Conservation (phyloP, 2,888 invertebrate genomes). For the Chloromyia formosa region DNA sequence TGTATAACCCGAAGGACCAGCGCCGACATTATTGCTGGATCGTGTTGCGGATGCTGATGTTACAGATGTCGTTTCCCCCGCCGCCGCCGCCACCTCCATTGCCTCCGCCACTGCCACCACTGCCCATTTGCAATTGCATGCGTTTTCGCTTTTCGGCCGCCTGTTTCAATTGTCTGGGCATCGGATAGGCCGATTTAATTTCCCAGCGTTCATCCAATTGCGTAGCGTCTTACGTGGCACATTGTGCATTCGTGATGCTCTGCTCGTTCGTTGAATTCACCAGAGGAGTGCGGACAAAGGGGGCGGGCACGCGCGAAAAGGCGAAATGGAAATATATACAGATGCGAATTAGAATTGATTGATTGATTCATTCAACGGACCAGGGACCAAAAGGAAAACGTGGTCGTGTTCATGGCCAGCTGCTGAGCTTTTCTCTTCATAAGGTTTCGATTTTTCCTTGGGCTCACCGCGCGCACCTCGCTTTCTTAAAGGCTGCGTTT, state of each 20-base stretch:
- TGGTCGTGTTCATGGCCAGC: too few species aligned
- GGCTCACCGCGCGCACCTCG: too few species aligned
- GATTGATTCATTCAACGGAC: too few species aligned
- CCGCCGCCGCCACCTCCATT: too few species aligned
- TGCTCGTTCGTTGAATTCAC: too few species aligned
- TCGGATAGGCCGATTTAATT: conserved; percentile 69
- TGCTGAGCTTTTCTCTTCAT: too few species aligned
- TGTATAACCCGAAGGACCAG: too few species aligned
- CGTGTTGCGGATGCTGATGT: neutral
- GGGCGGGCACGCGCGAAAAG: neutral
- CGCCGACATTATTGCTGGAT: too few species aligned
- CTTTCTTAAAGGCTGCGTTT: too few species aligned
- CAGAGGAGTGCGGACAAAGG: too few species aligned
- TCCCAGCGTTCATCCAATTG: conserved; percentile 72
- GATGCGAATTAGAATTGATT: neutral
- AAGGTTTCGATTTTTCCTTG: too few species aligned
- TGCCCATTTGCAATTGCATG: conserved; percentile 36
- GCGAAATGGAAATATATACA: neutral
- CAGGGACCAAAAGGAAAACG: too few species aligned
- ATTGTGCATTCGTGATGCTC: conserved; percentile 70
- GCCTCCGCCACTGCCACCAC: neutral
- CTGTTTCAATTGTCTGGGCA: conserved; percentile 69
- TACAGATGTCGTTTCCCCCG: neutral
- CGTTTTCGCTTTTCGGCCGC: conserved; percentile 65
- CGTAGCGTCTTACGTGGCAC: conserved; percentile 70